Base-by-base conservation (phyloP, 2,797 vertebrate species). In the Sylvia borin region DNA sequence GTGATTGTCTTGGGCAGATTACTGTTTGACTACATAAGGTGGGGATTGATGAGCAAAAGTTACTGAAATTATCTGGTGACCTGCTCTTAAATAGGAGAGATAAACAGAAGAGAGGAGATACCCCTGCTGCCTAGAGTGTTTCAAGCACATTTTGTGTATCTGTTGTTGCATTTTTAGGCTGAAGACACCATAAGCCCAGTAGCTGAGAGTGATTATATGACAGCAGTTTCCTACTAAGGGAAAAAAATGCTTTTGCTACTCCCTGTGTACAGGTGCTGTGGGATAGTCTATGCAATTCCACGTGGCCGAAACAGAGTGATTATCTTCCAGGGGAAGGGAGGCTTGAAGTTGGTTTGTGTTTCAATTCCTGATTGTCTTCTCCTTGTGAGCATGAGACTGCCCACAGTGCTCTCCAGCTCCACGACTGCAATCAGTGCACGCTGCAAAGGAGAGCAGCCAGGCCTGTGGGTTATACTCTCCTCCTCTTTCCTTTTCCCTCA, bases 341-440 rank as follows among this genome's bases (percentile, higher is more conserved):
- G 9, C n/a, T 61, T 71, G 85, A 66, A 17, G 7, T 43, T 54
- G 32, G 24, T 90, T 73, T 74, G 18, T 42, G 8, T 79, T 89
- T 89, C 58, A 48, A 0, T 40, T 84, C 85, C 47, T 54, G 34
- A 29, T 86, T 86, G 26, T 60, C 9, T 76, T 76, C 82, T 74
- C 50, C 25, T 16, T 43, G 32, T 53, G 62, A 85, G 19, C 55
- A 6, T 8, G 32, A 21, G 57, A 24, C 58, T 85, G 85, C 32
- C 5, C 34, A 7, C 7, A 6, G 70, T 67, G 61, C 34, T 27
- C 7, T 93, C 58, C 53, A 53, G 62, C 71, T 66, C 73, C 57
- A 16, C 36, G 34, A 24, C 0, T 85, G n/a, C 45, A 64, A 32
- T 62, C 70, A n/a, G 40, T 36, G 42, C 3, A 0, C 1, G 2